These are phyloP conservation scores for Dinoponera quadriceps DNA, from an alignment of 1,140 invertebrate species.

Conservation along the genomic window DNA sequence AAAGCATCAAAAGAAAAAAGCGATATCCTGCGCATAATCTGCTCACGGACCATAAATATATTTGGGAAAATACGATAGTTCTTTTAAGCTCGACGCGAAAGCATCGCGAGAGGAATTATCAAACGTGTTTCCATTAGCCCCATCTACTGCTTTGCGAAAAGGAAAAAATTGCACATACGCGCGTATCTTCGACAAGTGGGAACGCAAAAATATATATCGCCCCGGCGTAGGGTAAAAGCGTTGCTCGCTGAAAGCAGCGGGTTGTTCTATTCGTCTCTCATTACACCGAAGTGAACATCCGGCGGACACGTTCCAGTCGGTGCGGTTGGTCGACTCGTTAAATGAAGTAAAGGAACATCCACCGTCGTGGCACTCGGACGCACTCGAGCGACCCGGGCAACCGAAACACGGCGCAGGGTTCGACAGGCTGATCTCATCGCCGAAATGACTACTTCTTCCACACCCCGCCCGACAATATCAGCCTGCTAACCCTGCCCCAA, in stretches of 20 bases:
- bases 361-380: background rate
- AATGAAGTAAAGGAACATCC: slow-evolving; percentile 35
- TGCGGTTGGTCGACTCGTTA: slow-evolving; percentile 26
- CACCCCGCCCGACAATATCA: slow-evolving; percentile 88
- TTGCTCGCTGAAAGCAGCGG: background rate
- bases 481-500: slow-evolving; percentile 86
- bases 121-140: background rate
- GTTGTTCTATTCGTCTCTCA: background rate
- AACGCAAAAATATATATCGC: background rate
- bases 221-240: background rate
- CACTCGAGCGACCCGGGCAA: slow-evolving; percentile 33
- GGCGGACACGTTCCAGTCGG: background rate
- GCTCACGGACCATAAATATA: too few relatives aligned
- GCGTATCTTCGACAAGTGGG: background rate
- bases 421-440: slow-evolving; percentile 90
- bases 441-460: slow-evolving; percentile 87
- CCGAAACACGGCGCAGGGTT: slow-evolving; percentile 83
- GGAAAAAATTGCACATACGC: background rate
- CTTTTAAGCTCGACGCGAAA: background rate
- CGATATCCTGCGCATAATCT: too few relatives aligned
- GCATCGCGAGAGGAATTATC: background rate
- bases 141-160: background rate
- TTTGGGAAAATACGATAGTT: background rate
- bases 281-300: background rate
- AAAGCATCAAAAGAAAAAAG: too few relatives aligned